A percentile compares a stretch with the other conserved stretches of the same genome.
These are phyloP conservation scores for Aeoliscus strigatus DNA, from an alignment of 2,797 vertebrate species.

Conservation along the genomic window DNA sequence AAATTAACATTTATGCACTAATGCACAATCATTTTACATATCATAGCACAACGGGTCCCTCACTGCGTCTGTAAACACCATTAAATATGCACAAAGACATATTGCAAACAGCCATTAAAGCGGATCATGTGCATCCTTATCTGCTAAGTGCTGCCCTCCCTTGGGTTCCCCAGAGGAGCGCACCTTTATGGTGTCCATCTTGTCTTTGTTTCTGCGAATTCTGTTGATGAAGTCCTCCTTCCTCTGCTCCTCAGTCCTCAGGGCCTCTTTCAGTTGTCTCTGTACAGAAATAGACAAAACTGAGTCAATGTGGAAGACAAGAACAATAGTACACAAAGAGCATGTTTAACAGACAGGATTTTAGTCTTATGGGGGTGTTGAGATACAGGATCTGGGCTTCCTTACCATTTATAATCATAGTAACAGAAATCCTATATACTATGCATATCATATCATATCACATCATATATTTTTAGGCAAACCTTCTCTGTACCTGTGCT, in stretches of 20 bases:
- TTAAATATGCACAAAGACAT: conserved; percentile 30
- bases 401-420: too few relatives aligned
- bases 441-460: too few relatives aligned
- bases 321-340: conserved; percentile 3
- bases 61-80: conserved; percentile 39
- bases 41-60: conserved; percentile 37
- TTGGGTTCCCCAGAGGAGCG: conserved; percentile 6
- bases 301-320: conserved; percentile 7
- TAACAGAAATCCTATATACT: too few relatives aligned
- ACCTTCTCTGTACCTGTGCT: too few relatives aligned
- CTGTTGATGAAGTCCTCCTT: conserved; percentile 63
- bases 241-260: conserved; percentile 64
- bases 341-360: too few relatives aligned
- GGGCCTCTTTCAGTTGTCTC: conserved; percentile 75
- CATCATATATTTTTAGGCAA: too few relatives aligned
- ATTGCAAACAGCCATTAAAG: conserved; percentile 55
- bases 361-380: too few relatives aligned
- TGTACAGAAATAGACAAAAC: conserved; percentile 40
- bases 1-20: not conserved
- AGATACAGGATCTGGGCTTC: too few relatives aligned
- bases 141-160: conserved; percentile 48
- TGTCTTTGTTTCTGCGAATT: conserved; percentile 66
- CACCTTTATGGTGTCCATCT: conserved; percentile 78
- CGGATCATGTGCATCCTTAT: conserved; percentile 41
- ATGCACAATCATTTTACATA: conserved; percentile 26